Percentiles rank a stretch among this genome's conserved stretches.
phyloP scores from a whole-genome alignment of 2,888 invertebrate species.

The Hymenopus coronatus region DNA sequence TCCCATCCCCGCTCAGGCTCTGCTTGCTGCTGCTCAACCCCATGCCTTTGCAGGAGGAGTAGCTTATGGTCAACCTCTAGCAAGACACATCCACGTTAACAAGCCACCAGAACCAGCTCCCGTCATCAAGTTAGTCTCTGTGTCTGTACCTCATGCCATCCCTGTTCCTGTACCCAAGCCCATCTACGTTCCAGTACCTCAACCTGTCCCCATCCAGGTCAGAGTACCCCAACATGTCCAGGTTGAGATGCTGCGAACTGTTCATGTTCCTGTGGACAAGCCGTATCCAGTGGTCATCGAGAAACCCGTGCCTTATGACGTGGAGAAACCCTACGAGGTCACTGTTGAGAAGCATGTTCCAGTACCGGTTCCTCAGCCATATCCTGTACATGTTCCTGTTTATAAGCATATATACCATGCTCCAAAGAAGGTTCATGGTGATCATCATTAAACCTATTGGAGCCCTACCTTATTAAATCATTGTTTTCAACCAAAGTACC shows the following conservation, averaged over 20 bases:
- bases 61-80: neutral
- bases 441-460: neutral
- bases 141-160: conserved; percentile 61
- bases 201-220: conserved; percentile 31
- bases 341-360: conserved; percentile 48
- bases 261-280: conserved; percentile 49
- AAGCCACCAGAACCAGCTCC: conserved; percentile 22
- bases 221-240: conserved; percentile 32
- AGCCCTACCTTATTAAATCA: neutral
- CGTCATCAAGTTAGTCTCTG: conserved; percentile 48
- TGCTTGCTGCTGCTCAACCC: neutral
- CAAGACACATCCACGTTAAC: conserved; percentile 24
- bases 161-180: conserved; percentile 55
- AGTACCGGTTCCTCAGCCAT: conserved; percentile 33
- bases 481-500: neutral
- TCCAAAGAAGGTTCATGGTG: conserved; percentile 27
- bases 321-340: conserved; percentile 66
- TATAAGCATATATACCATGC: conserved; percentile 34
- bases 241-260: conserved; percentile 34
- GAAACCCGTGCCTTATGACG: conserved; percentile 62
- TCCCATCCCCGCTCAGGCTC: neutral
- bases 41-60: neutral
- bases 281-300: conserved; percentile 70
- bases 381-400: conserved; percentile 32
- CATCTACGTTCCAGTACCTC: conserved; percentile 34